Percentiles rank a stretch among this genome's conserved stretches.
Conservation (phyloP, 1,140 invertebrate species). For the Platorchestia sp. region DNA sequence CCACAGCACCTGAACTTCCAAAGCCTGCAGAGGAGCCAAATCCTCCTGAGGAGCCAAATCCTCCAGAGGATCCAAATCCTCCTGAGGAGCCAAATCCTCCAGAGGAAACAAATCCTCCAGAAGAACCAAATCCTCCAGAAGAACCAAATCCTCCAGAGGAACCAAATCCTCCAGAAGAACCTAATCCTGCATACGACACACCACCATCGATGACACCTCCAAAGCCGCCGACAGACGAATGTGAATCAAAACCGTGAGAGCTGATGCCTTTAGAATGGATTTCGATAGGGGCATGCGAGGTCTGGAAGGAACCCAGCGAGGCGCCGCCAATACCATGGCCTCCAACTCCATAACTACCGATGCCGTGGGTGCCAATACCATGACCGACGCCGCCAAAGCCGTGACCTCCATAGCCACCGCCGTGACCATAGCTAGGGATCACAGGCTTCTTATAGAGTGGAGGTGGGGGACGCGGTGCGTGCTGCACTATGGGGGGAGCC, state of each 20-base stretch:
- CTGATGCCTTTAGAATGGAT: slow-evolving; percentile 24
- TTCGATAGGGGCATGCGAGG: not conserved
- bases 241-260: not conserved
- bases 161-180: not conserved
- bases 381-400: not conserved
- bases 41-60: not conserved
- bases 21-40: not conserved
- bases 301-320: not conserved
- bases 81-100: not conserved
- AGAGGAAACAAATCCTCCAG: not conserved
- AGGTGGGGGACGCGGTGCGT: slow-evolving; percentile 27
- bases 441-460: slow-evolving; percentile 48
- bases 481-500: slow-evolving; percentile 30
- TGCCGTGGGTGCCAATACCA: not conserved
- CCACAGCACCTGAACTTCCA: not conserved
- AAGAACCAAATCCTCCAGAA: not conserved
- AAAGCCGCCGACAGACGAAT: not conserved
- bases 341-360: slow-evolving; percentile 3
- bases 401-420: not conserved
- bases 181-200: not conserved
- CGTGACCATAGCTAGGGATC: slow-evolving; percentile 50
- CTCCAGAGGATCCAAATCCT: not conserved
- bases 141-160: not conserved
- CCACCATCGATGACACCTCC: not conserved
- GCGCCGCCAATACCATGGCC: slow-evolving; percentile 48